These are phyloP conservation scores for Epistrophe grossulariae DNA, from an alignment of 2,888 invertebrate species.

Conservation along the genomic window DNA sequence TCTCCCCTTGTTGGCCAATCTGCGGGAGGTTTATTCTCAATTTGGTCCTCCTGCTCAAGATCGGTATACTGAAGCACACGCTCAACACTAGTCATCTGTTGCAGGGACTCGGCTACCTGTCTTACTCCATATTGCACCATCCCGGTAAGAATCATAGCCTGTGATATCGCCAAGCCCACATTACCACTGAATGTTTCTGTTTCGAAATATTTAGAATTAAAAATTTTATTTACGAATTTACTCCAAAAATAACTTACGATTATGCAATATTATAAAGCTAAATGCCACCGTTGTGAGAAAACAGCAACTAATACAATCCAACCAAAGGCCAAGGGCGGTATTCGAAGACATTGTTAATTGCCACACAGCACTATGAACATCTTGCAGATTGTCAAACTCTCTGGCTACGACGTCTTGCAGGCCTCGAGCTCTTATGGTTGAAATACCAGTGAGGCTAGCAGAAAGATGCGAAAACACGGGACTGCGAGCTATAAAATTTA, in stretches of 20 bases:
- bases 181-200: slow-evolving; percentile 87
- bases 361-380: slow-evolving; percentile 83
- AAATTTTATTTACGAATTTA: neutral
- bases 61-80: slow-evolving; percentile 89
- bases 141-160: slow-evolving; percentile 88
- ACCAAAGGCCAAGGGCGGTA: slow-evolving; percentile 89
- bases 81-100: slow-evolving; percentile 90
- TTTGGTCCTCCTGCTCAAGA: slow-evolving; percentile 86
- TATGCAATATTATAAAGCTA: slow-evolving; percentile 86
- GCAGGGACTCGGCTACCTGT: slow-evolving; percentile 88
- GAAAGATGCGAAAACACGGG: slow-evolving; percentile 96
- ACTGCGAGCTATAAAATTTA: slow-evolving; percentile 87
- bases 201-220: neutral
- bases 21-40: slow-evolving; percentile 85
- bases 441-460: slow-evolving; percentile 93
- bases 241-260: slow-evolving; percentile 84
- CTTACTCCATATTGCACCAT: slow-evolving; percentile 89
- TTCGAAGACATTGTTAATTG: slow-evolving; percentile 82
- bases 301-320: slow-evolving; percentile 89
- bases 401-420: slow-evolving; percentile 89
- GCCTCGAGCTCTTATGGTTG: slow-evolving; percentile 92
- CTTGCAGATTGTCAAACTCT: slow-evolving; percentile 91
- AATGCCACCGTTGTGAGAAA: slow-evolving; percentile 88
- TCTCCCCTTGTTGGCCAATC: slow-evolving; percentile 89
- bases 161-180: slow-evolving; percentile 88